A percentile compares a stretch with the other conserved stretches of the same genome.
Conservation (phyloP, 2,113 vertebrate species). For the Poeciliopsis turrubarensis region DNA sequence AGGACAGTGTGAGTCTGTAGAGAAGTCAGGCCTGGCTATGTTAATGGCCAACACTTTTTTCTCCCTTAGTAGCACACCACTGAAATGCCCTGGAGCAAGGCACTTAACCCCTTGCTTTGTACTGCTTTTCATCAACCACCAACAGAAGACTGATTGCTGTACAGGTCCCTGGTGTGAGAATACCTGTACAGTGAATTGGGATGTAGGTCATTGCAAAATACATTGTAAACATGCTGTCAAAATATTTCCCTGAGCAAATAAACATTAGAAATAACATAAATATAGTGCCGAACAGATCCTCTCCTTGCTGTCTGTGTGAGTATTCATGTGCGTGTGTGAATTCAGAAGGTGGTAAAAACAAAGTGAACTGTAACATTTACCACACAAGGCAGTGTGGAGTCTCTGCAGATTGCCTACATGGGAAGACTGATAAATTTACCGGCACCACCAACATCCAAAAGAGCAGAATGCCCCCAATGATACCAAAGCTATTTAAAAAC, state of each 20-base stretch:
- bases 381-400: neutral
- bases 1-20: slow-evolving; percentile 10
- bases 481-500: neutral
- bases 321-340: neutral
- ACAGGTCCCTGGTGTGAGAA: slow-evolving; percentile 41
- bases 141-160: slow-evolving; percentile 57
- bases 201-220: slow-evolving; percentile 58
- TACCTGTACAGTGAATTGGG: slow-evolving; percentile 32
- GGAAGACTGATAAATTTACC: neutral
- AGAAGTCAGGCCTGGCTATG: slow-evolving; percentile 25
- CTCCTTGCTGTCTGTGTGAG: neutral
- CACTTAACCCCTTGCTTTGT: slow-evolving; percentile 67
- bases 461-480: neutral
- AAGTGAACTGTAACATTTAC: slow-evolving; percentile 20
- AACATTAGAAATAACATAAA: slow-evolving; percentile 47
- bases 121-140: slow-evolving; percentile 43
- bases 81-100: slow-evolving; percentile 60
- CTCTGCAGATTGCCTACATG: neutral
- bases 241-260: slow-evolving; percentile 47
- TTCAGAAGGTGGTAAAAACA: slow-evolving; percentile 2
- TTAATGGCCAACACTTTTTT: slow-evolving; percentile 41
- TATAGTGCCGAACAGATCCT: slow-evolving; percentile 16
- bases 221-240: slow-evolving; percentile 43
- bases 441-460: neutral
- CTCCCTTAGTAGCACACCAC: slow-evolving; percentile 32